Conservation (phyloP, 2,113 vertebrate genomes). For the Chloropsis hardwickii region DNA sequence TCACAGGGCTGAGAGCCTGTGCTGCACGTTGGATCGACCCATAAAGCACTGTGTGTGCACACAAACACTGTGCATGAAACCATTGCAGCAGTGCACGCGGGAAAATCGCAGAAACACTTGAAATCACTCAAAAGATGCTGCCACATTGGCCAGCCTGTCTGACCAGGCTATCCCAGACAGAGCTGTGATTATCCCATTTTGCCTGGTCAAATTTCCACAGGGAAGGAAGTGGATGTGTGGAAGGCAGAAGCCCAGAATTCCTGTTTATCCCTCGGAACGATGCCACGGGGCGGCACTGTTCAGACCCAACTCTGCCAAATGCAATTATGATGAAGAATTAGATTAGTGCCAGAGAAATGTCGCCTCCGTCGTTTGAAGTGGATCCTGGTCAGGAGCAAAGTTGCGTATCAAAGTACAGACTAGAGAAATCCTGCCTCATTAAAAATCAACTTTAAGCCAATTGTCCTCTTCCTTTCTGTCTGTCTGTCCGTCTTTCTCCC, state of each 20-base stretch:
- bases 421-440: background rate
- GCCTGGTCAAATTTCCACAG: background rate
- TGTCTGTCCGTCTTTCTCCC: background rate
- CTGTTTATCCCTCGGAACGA: background rate
- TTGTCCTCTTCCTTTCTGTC: background rate
- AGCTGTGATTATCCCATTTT: accelerated
- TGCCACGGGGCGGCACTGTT: background rate
- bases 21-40: accelerated
- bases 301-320: background rate
- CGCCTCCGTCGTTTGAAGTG: background rate
- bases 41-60: accelerated
- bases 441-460: background rate
- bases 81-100: accelerated
- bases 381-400: background rate
- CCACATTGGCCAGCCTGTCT: background rate
- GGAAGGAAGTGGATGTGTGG: accelerated
- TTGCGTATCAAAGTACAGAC: background rate
- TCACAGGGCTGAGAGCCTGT: background rate
- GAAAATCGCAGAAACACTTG: background rate
- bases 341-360: background rate
- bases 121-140: background rate
- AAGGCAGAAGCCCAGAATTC: background rate
- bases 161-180: background rate
- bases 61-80: accelerated
- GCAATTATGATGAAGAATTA: background rate